Conservation (phyloP, 2,888 invertebrate genomes). For the Gnatocerus cornutus region DNA sequence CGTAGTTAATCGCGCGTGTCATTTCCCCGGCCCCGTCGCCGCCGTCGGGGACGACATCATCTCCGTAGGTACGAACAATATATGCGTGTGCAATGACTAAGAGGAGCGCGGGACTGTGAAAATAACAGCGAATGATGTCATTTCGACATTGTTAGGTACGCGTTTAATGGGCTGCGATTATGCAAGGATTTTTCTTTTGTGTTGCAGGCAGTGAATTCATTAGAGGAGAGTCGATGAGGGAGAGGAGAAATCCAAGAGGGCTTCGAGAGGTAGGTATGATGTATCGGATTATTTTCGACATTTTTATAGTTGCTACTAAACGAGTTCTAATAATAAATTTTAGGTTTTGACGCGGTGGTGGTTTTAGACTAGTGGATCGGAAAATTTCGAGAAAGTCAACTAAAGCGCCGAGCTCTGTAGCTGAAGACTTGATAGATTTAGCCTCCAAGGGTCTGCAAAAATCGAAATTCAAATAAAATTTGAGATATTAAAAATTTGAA, state of each 20-base stretch:
- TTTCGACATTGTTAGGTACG: constrained; percentile 23
- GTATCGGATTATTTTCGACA: constrained; percentile 12
- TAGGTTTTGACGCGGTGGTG: not conserved
- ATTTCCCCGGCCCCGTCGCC: not conserved
- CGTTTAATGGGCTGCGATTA: constrained; percentile 20
- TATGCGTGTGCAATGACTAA: constrained; percentile 16
- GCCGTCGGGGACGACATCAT: constrained; percentile 16
- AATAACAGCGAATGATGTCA: constrained; percentile 37
- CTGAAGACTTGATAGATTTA: too few species aligned
- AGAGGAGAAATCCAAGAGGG: not conserved
- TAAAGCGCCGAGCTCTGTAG: too few species aligned
- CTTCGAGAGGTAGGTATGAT: constrained; percentile 7
- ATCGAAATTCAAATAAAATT: too few species aligned
- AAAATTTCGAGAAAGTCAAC: constrained; percentile 1
- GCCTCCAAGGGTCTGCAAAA: too few species aligned
- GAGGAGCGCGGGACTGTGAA: constrained; percentile 26
- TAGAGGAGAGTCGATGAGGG: not conserved
- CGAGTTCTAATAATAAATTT: constrained; percentile 31
- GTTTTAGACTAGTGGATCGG: constrained; percentile 14
- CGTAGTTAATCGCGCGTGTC: constrained; percentile 25
- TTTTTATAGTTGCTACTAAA: constrained; percentile 18
- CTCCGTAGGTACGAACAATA: constrained; percentile 21
- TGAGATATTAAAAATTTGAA: too few species aligned
- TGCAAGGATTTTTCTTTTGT: constrained; percentile 34
- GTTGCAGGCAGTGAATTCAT: constrained; percentile 16